These are phyloP conservation scores for Myoxocephalus aenaeus DNA, from an alignment of 2,797 vertebrate species.

Conservation along the genomic window DNA sequence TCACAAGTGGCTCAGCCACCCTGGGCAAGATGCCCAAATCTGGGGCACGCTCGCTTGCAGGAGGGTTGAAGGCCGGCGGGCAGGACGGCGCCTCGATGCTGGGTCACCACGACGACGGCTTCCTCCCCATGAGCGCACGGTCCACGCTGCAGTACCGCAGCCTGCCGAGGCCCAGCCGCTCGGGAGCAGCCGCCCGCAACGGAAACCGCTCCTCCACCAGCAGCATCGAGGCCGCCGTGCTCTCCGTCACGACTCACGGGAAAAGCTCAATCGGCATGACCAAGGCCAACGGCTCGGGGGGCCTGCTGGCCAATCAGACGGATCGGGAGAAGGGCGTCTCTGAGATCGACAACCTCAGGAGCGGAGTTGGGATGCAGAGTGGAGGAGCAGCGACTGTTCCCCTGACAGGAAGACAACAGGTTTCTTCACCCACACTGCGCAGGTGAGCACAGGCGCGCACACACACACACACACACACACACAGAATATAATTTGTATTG, in stretches of 20 bases:
- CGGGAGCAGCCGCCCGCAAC: conserved; percentile 86
- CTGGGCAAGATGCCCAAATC: conserved; percentile 97
- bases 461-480: conserved; percentile 29
- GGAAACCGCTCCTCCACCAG: conserved; percentile 97
- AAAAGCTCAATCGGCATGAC: conserved; percentile 53
- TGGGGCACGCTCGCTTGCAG: conserved; percentile 82
- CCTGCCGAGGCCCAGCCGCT: conserved; percentile 94
- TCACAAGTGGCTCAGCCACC: conserved; percentile 96
- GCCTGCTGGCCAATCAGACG: conserved; percentile 91
- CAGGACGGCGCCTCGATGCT: conserved; percentile 77
- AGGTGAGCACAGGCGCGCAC: conserved; percentile 82
- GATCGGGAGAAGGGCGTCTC: conserved; percentile 97
- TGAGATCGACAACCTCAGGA: conserved; percentile 89
- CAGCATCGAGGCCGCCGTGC: conserved; percentile 96
- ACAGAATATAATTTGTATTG: not conserved
- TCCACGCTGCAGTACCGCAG: conserved; percentile 97
- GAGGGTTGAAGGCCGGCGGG: conserved; percentile 82
- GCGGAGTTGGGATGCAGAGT: conserved; percentile 83
- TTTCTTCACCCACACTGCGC: conserved; percentile 96
- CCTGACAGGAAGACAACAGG: conserved; percentile 89
- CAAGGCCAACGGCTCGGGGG: conserved; percentile 86
- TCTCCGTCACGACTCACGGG: conserved; percentile 73
- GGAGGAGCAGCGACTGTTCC: conserved; percentile 80
- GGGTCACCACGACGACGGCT: conserved; percentile 93
- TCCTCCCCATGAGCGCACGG: conserved; percentile 89